These are phyloP conservation scores for Gymnarchus niloticus DNA, from an alignment of 2,113 vertebrate species.

Conservation along the genomic window DNA sequence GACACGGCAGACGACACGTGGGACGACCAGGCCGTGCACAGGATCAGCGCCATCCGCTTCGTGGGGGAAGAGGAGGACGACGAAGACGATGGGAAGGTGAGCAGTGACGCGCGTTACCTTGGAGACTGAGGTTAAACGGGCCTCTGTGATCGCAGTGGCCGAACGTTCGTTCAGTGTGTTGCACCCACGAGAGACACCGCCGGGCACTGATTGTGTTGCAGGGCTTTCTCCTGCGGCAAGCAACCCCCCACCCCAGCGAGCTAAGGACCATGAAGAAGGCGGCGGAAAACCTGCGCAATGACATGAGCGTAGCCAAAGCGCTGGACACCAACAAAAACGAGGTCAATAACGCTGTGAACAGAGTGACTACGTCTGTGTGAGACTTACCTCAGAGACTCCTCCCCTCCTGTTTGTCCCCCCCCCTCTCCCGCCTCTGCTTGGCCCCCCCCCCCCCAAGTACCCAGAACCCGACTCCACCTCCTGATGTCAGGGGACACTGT, in stretches of 20 bases:
- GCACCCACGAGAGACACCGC: too few relatives aligned
- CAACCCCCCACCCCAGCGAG: constrained; percentile 94
- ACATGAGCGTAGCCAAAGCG: constrained; percentile 92
- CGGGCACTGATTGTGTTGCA: constrained; percentile 28
- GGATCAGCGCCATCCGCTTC: constrained; percentile 93
- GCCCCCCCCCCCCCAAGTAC: constrained; percentile 47
- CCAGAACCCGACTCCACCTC: constrained; percentile 52
- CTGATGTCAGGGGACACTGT: constrained; percentile 62
- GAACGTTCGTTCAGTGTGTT: neutral
- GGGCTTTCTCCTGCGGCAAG: constrained; percentile 82
- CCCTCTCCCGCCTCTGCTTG: constrained; percentile 50
- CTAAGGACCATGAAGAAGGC: constrained; percentile 94
- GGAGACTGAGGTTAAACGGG: too few relatives aligned
- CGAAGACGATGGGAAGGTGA: constrained; percentile 81
- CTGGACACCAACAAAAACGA: constrained; percentile 99
- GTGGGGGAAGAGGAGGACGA: constrained; percentile 84
- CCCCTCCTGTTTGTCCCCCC: constrained; percentile 37
- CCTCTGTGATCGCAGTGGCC: too few relatives aligned
- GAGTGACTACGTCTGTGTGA: constrained; percentile 96
- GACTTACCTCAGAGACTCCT: constrained; percentile 62
- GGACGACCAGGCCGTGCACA: constrained; percentile 73
- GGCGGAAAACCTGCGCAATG: constrained; percentile 89
- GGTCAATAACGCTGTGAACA: constrained; percentile 91
- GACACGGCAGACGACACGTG: constrained; percentile 82
- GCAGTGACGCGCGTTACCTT: constrained; percentile 29